Percentiles rank a stretch among this genome's conserved stretches.
Conservation (phyloP, 2,888 invertebrate genomes). For the Notocelia uddmanniana region DNA sequence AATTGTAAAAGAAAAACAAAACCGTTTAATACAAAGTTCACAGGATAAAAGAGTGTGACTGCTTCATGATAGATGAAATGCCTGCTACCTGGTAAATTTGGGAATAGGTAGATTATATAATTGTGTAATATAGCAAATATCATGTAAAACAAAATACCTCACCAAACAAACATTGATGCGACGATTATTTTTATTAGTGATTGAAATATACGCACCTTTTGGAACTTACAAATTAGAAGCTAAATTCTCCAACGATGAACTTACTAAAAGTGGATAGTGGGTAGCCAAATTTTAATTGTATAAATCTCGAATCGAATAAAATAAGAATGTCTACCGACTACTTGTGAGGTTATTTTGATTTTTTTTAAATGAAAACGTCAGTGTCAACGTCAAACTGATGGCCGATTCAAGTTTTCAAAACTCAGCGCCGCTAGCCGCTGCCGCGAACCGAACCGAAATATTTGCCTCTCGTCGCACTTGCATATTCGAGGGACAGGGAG, state of each 20-base stretch:
- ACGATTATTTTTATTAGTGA: background rate
- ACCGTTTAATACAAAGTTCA: no score
- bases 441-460: no score
- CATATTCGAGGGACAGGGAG: no score
- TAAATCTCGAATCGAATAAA: background rate
- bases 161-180: background rate
- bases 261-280: background rate
- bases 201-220: background rate
- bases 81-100: background rate
- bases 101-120: background rate
- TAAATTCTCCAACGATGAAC: background rate
- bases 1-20: no score
- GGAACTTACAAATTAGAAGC: background rate
- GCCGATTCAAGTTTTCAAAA: no score
- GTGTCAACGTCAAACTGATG: background rate
- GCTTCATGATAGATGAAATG: background rate
- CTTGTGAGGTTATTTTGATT: background rate
- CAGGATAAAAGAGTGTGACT: no score
- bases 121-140: background rate
- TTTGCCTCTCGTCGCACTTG: no score
- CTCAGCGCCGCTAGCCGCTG: no score
- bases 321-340: no score
- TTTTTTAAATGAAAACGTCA: background rate
- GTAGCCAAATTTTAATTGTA: background rate
- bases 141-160: background rate